A percentile compares a stretch with the other conserved stretches of the same genome.
Evolutionary conservation across 1,140 invertebrate species (phyloP).

Genomic region (Apolygus lucorum): DNA sequence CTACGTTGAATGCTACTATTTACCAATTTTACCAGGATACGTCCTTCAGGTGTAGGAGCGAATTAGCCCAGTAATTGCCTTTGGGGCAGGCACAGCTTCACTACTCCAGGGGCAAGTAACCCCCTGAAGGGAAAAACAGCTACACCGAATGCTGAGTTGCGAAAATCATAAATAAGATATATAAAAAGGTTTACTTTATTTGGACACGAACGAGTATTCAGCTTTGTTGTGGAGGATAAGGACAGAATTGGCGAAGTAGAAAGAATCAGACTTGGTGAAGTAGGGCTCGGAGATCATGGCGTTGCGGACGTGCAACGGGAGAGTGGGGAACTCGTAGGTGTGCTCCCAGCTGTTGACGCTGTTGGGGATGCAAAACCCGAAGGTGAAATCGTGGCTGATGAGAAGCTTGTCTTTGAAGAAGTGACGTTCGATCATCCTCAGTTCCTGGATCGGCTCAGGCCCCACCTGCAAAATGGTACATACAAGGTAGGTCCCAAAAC

Average conservation of each 20-base stretch:
- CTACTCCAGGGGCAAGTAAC: too few species aligned
- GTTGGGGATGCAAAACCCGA: constrained; percentile 97
- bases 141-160: too few species aligned
- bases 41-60: too few species aligned
- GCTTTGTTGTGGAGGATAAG: constrained; percentile 99
- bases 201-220: constrained; percentile 79
- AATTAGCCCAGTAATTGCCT: too few species aligned
- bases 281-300: constrained; percentile 95
- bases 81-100: too few species aligned
- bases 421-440: constrained; percentile 93
- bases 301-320: constrained; percentile 43
- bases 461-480: too few species aligned
- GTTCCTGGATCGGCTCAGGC: background rate
- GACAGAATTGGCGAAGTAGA: constrained; percentile 95
- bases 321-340: constrained; percentile 94
- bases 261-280: constrained; percentile 94
- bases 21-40: too few species aligned
- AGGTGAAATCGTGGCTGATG: constrained; percentile 99
- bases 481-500: too few species aligned
- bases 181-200: too few species aligned
- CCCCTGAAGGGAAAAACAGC: too few species aligned
- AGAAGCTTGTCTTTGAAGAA: constrained; percentile 89
- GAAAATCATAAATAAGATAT: too few species aligned
- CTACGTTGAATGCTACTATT: too few species aligned
- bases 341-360: constrained; percentile 97